phyloP scores from a whole-genome alignment of 2,888 invertebrate genomes.

The Idaea straminata region DNA sequence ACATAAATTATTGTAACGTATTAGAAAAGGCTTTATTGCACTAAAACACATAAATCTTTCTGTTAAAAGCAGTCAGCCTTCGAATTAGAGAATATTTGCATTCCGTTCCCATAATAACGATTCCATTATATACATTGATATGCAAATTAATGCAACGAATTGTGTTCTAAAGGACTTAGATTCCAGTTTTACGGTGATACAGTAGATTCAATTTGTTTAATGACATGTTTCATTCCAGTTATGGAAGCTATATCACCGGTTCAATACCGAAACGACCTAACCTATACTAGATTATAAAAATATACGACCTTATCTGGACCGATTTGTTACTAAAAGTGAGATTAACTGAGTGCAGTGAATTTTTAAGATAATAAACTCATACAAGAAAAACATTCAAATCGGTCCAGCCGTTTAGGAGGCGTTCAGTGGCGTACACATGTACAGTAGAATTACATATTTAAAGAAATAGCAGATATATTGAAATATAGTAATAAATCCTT shows the following conservation, averaged over 20 bases:
- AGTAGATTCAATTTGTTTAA: constrained; percentile 18
- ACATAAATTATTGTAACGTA: background rate
- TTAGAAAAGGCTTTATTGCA: constrained; percentile 20
- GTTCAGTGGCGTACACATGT: no score
- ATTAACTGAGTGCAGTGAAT: no score
- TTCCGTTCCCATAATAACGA: constrained; percentile 59
- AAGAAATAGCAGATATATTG: no score
- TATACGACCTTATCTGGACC: constrained; percentile 5
- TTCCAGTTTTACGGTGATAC: constrained; percentile 40
- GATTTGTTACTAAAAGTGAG: background rate
- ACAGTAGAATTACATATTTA: no score
- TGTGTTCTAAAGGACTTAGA: constrained; percentile 51
- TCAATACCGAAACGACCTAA: background rate
- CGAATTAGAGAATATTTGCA: constrained; percentile 55
- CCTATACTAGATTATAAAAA: constrained; percentile 2
- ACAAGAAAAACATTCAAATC: no score
- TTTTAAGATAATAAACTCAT: no score
- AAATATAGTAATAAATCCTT: no score
- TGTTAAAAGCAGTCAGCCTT: constrained; percentile 52
- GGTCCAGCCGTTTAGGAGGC: no score
- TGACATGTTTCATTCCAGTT: constrained; percentile 11
- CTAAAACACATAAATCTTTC: constrained; percentile 34
- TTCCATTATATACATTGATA: constrained; percentile 57
- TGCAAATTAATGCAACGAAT: constrained; percentile 62
- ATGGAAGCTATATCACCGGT: constrained; percentile 2